These are phyloP conservation scores for Malurus alboscapulatus DNA, from an alignment of 2,113 vertebrate species.

Conservation along the genomic window DNA sequence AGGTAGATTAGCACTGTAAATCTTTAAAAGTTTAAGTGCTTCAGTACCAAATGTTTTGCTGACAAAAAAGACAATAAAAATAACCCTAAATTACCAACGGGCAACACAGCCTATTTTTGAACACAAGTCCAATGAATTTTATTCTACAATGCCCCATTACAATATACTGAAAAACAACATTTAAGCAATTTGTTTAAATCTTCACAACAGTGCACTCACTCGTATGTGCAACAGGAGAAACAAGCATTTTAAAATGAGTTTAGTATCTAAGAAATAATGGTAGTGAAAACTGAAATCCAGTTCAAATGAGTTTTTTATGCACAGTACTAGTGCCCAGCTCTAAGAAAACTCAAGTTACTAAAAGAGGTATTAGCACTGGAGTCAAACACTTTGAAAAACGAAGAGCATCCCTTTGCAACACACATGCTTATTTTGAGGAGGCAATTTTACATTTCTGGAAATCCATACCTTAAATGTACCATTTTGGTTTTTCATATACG, in stretches of 20 bases:
- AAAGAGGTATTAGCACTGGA: background rate
- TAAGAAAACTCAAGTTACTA: background rate
- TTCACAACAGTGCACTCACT: background rate
- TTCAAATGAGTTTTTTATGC: background rate
- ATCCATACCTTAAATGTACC: conserved; percentile 93
- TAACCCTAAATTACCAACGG: background rate
- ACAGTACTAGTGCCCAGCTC: background rate
- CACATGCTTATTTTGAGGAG: background rate
- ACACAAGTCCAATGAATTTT: background rate
- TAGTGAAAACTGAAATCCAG: background rate
- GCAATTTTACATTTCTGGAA: fast-evolving
- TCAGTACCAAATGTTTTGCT: fast-evolving
- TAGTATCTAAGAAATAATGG: fast-evolving
- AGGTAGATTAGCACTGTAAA: background rate
- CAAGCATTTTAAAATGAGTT: fast-evolving
- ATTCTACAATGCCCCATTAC: fast-evolving
- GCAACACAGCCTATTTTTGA: background rate
- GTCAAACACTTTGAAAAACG: background rate
- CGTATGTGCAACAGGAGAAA: fast-evolving
- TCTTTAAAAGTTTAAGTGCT: background rate
- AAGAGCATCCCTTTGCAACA: background rate
- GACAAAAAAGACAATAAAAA: background rate
- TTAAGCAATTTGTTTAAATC: background rate
- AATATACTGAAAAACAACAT: background rate
- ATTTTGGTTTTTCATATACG: conserved; percentile 94